Evolutionary conservation across 2,113 vertebrate species (phyloP), one percentile per base, ranked within the genome.

Genomic region (Crypturellus undulatus): DNA sequence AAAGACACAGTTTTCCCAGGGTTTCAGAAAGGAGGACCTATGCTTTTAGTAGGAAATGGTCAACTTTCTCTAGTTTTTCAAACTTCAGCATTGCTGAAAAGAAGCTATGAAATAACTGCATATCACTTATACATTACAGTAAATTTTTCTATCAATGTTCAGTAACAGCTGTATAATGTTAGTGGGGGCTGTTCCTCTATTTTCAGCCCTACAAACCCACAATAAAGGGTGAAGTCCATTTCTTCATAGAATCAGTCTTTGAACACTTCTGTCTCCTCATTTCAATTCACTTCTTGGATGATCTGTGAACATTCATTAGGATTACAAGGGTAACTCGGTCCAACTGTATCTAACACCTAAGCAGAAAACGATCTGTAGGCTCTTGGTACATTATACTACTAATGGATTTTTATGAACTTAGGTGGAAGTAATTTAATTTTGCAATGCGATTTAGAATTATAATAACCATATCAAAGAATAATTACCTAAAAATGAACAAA

Each of bases 381-480:
- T 89, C 18, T 72, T 62, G 59, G 25, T 83, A n/a, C n/a, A 24
- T 58, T 28, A 76, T 56, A 56, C 25, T 91, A 20, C 32, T 82
- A 82, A 59, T 3, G 5, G 52, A 65, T 94, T 92, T 82, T 87
- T 78, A 76, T 52, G 17, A 65, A 65, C 30, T 62, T 65, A 63
- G 67, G 63, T 63, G 69, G 49, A 85, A 91, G 59, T 36, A 92
- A 90, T 82, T 91, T n/a, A 85, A 90, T 87, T 94, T 91, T 60
- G 15, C 14, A 8, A 54, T 79, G 24, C 63, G 79, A 83, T 62
- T 87, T 90, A 79, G 81, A 93, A 95, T 89, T 79, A 65, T 82
- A 94, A 95, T 87, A 73, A 87, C 15, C n/a, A 6, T 59, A 94
- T 94, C 75, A 91, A 65, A 87, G 8, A 91, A 70, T 95, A 94